phyloP scores from a whole-genome alignment of 2,888 invertebrate genomes.

The Notodonta ziczac region DNA sequence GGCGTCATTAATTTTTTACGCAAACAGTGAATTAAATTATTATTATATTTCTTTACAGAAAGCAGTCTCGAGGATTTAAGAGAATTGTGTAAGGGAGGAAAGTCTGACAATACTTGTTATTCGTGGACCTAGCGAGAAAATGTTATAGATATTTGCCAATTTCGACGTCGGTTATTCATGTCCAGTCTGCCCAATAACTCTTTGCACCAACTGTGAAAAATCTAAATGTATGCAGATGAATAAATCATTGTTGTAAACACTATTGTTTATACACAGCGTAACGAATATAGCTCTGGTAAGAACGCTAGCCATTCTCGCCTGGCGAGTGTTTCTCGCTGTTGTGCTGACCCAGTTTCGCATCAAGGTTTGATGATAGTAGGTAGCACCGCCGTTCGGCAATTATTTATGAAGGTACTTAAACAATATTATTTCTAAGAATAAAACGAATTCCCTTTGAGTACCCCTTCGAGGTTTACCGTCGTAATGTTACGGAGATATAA shows the following conservation, averaged over 20 bases:
- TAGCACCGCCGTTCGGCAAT: constrained; percentile 2
- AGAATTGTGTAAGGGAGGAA: no score
- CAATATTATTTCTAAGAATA: not conserved
- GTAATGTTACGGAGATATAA: constrained; percentile 13
- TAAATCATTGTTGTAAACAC: constrained; percentile 2
- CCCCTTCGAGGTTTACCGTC: no score
- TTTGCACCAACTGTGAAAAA: not conserved
- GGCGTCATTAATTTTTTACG: no score
- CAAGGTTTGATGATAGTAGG: constrained; percentile 20
- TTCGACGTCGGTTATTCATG: not conserved
- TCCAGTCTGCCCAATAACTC: not conserved
- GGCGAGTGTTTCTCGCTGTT: constrained; percentile 5
- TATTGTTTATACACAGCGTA: not conserved
- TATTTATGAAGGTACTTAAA: not conserved
- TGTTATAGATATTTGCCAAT: no score
- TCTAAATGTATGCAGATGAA: not conserved
- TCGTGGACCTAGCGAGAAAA: no score
- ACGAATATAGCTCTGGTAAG: constrained; percentile 1
- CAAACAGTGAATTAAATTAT: no score
- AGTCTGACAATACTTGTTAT: no score
- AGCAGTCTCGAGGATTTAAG: no score
- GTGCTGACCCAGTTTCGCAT: constrained; percentile 26
- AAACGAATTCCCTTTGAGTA: not conserved
- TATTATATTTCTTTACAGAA: no score
- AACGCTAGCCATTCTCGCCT: not conserved